Evolutionary conservation across 2,888 invertebrate genomes (phyloP).

Genomic region (Branchellion lobata): DNA sequence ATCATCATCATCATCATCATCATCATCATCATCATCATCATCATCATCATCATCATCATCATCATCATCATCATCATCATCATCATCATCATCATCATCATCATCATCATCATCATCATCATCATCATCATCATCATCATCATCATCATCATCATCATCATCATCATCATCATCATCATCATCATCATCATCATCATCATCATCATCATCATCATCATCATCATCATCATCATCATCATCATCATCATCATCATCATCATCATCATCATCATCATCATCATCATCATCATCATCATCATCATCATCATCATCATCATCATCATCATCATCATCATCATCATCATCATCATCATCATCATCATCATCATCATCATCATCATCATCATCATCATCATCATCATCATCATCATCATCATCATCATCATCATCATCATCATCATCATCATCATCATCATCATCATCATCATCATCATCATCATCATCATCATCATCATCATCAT

Average conservation of each 20-base stretch:
- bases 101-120: neutral
- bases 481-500: neutral
- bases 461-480: slow-evolving; percentile 20
- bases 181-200: slow-evolving; percentile 8
- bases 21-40: slow-evolving; percentile 14
- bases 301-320: neutral
- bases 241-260: slow-evolving; percentile 30
- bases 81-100: slow-evolving; percentile 13
- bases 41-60: slow-evolving; percentile 17
- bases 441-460: slow-evolving; percentile 35
- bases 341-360: slow-evolving; percentile 32
- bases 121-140: slow-evolving; percentile 14
- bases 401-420: slow-evolving; percentile 8
- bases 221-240: slow-evolving; percentile 17
- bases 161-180: slow-evolving; percentile 30
- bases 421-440: slow-evolving; percentile 13
- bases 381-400: neutral
- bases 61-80: slow-evolving; percentile 31
- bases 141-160: slow-evolving; percentile 24
- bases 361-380: slow-evolving; percentile 21
- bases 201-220: neutral
- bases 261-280: slow-evolving; percentile 24
- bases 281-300: slow-evolving; percentile 8
- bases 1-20: neutral
- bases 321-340: slow-evolving; percentile 19